Base-by-base conservation (phyloP, 1,140 invertebrate species). In the Rhagoletis pomonella region DNA sequence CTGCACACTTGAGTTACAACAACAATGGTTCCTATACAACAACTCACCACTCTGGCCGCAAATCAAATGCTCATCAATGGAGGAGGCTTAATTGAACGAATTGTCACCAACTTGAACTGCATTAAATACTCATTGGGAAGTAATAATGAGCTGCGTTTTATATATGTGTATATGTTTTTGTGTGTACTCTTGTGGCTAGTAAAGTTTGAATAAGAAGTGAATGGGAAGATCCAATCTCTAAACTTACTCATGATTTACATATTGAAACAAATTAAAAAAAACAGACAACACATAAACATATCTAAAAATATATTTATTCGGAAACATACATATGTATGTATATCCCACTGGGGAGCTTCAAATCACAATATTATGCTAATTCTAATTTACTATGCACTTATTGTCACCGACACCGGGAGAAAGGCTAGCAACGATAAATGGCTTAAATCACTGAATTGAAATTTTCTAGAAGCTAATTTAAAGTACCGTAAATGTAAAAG, bases 61-160 rank as follows among this genome's bases (percentile, higher is more conserved):
- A 5, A 44, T 73, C 29, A 73, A 14, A 39, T 14, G 55, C 39
- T 4, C 55, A 50, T 59, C 6, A 42, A 39, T 5, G 2, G 12
- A 85, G 58, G 84, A 60, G 84, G 9, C 7, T 85, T 59, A 7
- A 85, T 17, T 60, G 77, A 85, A 42, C 58, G 17, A 85, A 62
- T 60, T 85, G 84, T 60, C 55, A 85, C 29, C 59, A 42, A 44
- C 7, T 60, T 29, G 55, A 44, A 42, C n/a, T 62, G 58, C 84
- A 62, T 85, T 85, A 29, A 85, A 60, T 10, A 10, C 47, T 14
- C 47, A 81, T 55, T 50, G 47, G 55, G 4, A 81, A 55, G 73
- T 55, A 44, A 29, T 55, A 58, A 81, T 81, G 47, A 81, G 50
- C 5, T 55, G 50, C 50, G 10, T 7, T 5, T 5, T 55, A 10